Evolutionary conservation across 1,140 invertebrate genomes (phyloP).

Genomic region (Reticulitermes speratus): DNA sequence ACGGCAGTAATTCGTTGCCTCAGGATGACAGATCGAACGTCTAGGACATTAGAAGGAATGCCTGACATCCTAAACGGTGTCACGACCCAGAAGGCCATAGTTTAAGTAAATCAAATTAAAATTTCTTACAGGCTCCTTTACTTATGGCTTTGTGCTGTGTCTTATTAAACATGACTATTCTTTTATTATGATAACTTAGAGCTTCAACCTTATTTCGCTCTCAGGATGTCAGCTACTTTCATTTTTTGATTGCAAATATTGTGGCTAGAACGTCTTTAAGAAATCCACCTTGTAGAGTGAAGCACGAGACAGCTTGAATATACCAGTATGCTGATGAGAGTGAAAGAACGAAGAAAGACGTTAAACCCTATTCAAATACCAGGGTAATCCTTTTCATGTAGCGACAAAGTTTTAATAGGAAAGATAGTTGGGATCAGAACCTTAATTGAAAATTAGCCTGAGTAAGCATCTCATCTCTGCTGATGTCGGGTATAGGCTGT

Average conservation of each 20-base stretch:
- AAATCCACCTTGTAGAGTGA: neutral
- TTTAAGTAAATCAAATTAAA: no score
- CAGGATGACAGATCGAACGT: no score
- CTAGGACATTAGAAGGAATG: no score
- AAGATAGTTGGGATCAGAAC: slow-evolving; percentile 24
- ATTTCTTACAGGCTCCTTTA: no score
- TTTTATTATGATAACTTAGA: no score
- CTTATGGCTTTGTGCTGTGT: no score
- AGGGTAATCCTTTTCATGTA: slow-evolving; percentile 16
- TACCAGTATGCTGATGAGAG: neutral
- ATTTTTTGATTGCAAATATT: neutral
- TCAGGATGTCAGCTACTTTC: no score
- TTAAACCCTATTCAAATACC: neutral
- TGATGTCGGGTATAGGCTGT: neutral
- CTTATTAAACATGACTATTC: no score
- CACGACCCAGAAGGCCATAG: no score
- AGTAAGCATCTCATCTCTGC: slow-evolving; percentile 26
- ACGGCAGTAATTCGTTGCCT: no score
- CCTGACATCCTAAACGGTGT: no score
- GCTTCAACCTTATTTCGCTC: no score
- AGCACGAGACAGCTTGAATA: neutral
- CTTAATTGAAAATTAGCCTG: slow-evolving; percentile 29
- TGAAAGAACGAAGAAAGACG: neutral
- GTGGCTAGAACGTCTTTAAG: neutral
- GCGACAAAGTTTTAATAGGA: slow-evolving; percentile 29